These are phyloP conservation scores for Melanerpes aurifrons DNA, from an alignment of 2,113 vertebrate species.

Conservation along the genomic window DNA sequence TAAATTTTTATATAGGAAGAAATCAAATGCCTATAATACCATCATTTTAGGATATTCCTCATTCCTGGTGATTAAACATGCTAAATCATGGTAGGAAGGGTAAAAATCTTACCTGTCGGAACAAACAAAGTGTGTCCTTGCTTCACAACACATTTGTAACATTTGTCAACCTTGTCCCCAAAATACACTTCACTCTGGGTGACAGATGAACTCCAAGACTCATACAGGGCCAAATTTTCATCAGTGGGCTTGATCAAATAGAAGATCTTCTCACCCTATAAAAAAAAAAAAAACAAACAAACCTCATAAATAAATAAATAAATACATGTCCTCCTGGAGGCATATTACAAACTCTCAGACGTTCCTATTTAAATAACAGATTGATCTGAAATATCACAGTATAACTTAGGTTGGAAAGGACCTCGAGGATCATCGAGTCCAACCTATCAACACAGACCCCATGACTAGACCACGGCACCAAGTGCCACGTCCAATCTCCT, in stretches of 20 bases:
- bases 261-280: conserved; percentile 97
- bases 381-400: neutral
- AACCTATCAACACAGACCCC: too few relatives aligned
- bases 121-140: conserved; percentile 97
- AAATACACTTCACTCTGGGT: conserved; percentile 99
- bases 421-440: too few relatives aligned
- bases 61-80: neutral
- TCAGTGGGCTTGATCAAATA: conserved; percentile 96
- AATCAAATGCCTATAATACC: neutral
- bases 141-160: conserved; percentile 89
- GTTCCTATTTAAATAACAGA: neutral
- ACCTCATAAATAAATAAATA: too few relatives aligned
- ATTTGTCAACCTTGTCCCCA: conserved; percentile 93
- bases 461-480: too few relatives aligned
- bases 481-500: too few relatives aligned
- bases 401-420: too few relatives aligned
- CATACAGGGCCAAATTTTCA: conserved; percentile 95
- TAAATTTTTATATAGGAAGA: neutral
- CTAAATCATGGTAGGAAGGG: neutral
- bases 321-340: neutral
- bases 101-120: conserved; percentile 86
- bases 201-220: conserved; percentile 97
- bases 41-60: neutral
- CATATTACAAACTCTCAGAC: neutral
- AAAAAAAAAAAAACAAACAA: too few relatives aligned